These are phyloP conservation scores for Byasa hedistus DNA, from an alignment of 2,888 invertebrate genomes.

Conservation along the genomic window DNA sequence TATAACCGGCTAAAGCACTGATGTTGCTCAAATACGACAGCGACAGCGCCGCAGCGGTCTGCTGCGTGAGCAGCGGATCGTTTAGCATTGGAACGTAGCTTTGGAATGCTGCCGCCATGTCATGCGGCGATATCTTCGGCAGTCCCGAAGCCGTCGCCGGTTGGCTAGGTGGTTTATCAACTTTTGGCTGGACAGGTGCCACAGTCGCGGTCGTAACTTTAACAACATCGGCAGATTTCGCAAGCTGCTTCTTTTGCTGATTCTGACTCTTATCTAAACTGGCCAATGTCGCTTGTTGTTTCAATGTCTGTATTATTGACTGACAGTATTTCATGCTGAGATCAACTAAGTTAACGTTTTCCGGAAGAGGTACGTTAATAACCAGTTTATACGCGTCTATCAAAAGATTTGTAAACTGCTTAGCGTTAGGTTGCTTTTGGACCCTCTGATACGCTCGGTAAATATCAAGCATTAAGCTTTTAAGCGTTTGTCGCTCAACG, in stretches of 20 bases:
- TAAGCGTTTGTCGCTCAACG: slow-evolving; percentile 70
- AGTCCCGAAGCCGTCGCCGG: slow-evolving; percentile 41
- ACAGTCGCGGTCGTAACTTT: slow-evolving; percentile 41
- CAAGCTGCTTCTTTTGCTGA: slow-evolving; percentile 60
- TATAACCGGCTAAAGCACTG: slow-evolving; percentile 59
- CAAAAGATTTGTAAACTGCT: slow-evolving; percentile 82
- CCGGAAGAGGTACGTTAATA: slow-evolving; percentile 80
- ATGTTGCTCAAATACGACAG: slow-evolving; percentile 63
- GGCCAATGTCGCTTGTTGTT: slow-evolving; percentile 73
- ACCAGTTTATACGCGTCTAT: slow-evolving; percentile 85
- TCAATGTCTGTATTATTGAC: slow-evolving; percentile 80
- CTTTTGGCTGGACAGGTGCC: slow-evolving; percentile 40
- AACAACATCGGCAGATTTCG: slow-evolving; percentile 48
- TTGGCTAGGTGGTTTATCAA: slow-evolving; percentile 44
- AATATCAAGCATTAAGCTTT: slow-evolving; percentile 77
- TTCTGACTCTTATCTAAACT: slow-evolving; percentile 62
- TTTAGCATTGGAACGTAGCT: slow-evolving; percentile 64
- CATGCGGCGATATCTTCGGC: slow-evolving; percentile 63
- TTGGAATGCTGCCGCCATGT: slow-evolving; percentile 65
- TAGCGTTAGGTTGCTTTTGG: slow-evolving; percentile 81
- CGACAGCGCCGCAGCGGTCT: slow-evolving; percentile 64
- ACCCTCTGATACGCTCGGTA: slow-evolving; percentile 85
- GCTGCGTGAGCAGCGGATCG: slow-evolving; percentile 60
- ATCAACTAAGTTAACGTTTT: slow-evolving; percentile 82
- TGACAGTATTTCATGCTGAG: slow-evolving; percentile 86